A percentile compares a stretch with the other conserved stretches of the same genome.
Conservation (phyloP, 2,797 vertebrate species). For the Sphenodon punctatus region DNA sequence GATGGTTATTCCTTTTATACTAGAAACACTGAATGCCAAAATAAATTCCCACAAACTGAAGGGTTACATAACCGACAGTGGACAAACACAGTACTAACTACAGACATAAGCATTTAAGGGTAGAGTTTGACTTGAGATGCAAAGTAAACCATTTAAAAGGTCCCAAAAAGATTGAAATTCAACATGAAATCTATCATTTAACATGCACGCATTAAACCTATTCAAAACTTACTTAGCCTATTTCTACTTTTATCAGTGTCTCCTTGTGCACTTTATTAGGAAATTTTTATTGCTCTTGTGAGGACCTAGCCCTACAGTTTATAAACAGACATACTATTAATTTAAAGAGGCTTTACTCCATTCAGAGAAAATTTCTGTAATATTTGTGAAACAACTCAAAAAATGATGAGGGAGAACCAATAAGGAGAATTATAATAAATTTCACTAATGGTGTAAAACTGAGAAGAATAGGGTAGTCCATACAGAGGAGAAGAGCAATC, state of each 20-base stretch:
- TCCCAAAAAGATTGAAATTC: conserved; percentile 30
- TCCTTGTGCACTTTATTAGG: conserved; percentile 24
- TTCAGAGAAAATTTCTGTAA: not conserved
- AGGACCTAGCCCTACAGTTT: not conserved
- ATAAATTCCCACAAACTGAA: not conserved
- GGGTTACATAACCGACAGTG: conserved; percentile 24
- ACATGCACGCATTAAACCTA: conserved; percentile 21
- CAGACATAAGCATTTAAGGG: conserved; percentile 24
- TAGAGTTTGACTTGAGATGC: conserved; percentile 33
- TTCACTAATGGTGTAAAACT: not conserved
- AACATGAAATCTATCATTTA: conserved; percentile 18
- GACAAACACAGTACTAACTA: conserved; percentile 22
- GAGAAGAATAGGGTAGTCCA: not conserved
- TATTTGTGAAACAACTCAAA: conserved; percentile 5
- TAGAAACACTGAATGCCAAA: conserved; percentile 16
- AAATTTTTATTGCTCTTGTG: not conserved
- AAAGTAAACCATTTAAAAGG: conserved; percentile 46
- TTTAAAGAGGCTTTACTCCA: conserved; percentile 14
- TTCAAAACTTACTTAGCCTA: conserved; percentile 37
- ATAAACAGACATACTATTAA: conserved; percentile 24
- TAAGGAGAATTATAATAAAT: not conserved
- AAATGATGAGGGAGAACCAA: not conserved
- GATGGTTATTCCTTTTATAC: conserved; percentile 3
- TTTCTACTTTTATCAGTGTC: conserved; percentile 18
- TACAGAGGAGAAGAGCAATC: not conserved